Percentiles rank a stretch among this genome's conserved stretches.
Conservation (phyloP, 2,888 invertebrate genomes). For the Globia sparganii region DNA sequence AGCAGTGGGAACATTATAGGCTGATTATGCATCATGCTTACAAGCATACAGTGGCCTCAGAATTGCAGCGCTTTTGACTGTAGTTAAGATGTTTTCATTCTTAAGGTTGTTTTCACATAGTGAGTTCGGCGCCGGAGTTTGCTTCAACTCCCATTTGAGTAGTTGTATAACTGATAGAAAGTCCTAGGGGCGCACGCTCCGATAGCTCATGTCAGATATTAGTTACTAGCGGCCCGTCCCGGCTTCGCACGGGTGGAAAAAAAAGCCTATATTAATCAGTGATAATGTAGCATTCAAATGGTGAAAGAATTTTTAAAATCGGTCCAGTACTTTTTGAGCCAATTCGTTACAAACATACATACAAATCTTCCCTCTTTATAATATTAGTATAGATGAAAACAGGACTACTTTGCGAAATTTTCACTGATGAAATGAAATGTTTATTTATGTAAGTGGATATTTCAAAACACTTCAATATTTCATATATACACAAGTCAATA, state of each 20-base stretch:
- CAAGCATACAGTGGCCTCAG: constrained; percentile 44
- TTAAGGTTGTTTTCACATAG: background rate
- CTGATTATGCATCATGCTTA: background rate
- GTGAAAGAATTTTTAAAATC: too few relatives aligned
- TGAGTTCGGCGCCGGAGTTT: background rate
- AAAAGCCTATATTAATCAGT: too few relatives aligned
- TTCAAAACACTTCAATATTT: too few relatives aligned
- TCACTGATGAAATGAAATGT: background rate
- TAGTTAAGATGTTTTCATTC: background rate
- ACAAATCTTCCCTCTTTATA: too few relatives aligned
- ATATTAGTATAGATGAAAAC: too few relatives aligned
- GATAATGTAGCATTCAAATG: too few relatives aligned
- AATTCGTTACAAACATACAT: too few relatives aligned
- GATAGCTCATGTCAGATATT: background rate
- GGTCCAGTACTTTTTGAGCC: too few relatives aligned
- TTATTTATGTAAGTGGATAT: background rate
- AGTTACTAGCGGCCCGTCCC: too few relatives aligned
- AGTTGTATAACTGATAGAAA: background rate
- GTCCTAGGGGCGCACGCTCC: background rate
- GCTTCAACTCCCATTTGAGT: background rate
- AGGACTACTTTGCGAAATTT: too few relatives aligned
- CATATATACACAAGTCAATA: too few relatives aligned
- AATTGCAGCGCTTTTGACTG: constrained; percentile 17
- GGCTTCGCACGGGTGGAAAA: too few relatives aligned
- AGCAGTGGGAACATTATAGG: background rate